Percentiles rank a stretch among this genome's conserved stretches.
Evolutionary conservation across 2,888 invertebrate genomes (phyloP).

Genomic region (Agelastica alni): DNA sequence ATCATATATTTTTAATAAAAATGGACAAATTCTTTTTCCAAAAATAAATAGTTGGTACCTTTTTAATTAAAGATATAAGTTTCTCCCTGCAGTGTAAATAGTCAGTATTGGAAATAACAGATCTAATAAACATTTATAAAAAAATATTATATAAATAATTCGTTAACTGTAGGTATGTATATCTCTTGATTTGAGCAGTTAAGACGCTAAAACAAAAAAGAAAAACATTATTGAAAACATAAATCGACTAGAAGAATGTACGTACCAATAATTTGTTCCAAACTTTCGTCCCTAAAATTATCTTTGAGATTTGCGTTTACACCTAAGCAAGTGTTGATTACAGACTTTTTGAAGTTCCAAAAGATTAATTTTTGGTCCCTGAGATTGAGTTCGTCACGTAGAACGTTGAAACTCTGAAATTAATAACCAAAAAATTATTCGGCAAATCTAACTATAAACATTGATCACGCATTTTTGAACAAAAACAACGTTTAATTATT

Average conservation of each 20-base stretch:
- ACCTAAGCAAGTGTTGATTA: slow-evolving; percentile 52
- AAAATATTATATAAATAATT: too few species aligned
- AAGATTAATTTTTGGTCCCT: slow-evolving; percentile 59
- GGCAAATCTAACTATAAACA: too few species aligned
- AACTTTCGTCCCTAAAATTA: slow-evolving; percentile 44
- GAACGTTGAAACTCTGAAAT: slow-evolving; percentile 61
- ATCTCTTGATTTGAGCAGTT: not conserved
- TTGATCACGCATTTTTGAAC: too few species aligned
- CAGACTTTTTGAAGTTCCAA: slow-evolving; percentile 55
- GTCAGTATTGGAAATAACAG: too few species aligned
- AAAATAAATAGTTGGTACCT: too few species aligned
- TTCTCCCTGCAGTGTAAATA: too few species aligned
- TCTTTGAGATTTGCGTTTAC: slow-evolving; percentile 41
- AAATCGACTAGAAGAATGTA: not conserved
- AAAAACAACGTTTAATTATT: too few species aligned
- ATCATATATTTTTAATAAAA: too few species aligned
- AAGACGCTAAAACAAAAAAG: slow-evolving; percentile 9
- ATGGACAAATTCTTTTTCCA: too few species aligned
- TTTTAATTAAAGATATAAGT: too few species aligned
- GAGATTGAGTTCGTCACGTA: slow-evolving; percentile 60
- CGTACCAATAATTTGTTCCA: slow-evolving; percentile 43
- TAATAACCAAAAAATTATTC: slow-evolving; percentile 10
- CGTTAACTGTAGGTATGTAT: too few species aligned
- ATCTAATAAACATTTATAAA: too few species aligned
- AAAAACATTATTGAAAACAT: not conserved